These are phyloP conservation scores for Megaceryle alcyon DNA, from an alignment of 2,797 vertebrate species.

Conservation along the genomic window DNA sequence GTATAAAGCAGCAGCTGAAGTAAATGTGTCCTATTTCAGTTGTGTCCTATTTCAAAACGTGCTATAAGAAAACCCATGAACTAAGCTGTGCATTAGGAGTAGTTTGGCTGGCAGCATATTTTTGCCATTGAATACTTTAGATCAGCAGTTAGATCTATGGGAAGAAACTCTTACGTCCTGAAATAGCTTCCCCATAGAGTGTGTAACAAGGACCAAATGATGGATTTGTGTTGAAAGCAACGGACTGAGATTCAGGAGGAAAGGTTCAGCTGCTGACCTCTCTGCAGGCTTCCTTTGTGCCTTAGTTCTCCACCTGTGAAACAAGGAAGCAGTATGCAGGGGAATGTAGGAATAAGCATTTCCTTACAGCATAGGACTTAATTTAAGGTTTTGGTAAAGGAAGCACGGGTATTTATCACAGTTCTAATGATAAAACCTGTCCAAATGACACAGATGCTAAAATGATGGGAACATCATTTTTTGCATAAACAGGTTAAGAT, in stretches of 20 bases:
- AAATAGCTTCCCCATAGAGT: not conserved
- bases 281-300: not conserved
- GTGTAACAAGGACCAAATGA: not conserved
- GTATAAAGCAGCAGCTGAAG: not conserved
- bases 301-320: not conserved
- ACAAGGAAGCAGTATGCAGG: not conserved
- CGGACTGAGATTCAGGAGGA: not conserved
- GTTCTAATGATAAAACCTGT: not conserved
- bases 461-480: not conserved
- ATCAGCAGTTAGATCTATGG: not conserved
- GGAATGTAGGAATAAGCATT: not conserved
- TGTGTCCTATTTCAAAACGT: not conserved
- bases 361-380: not conserved
- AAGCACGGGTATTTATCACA: not conserved
- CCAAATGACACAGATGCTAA: not conserved
- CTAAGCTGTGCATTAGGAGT: not conserved
- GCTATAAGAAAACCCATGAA: not conserved
- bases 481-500: not conserved
- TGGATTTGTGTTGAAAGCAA: not conserved
- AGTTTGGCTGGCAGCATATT: not conserved
- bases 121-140: slow-evolving; percentile 23
- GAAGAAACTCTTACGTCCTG: not conserved
- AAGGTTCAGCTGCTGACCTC: not conserved
- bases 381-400: not conserved
- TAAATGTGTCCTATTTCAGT: fast-evolving